A percentile compares a stretch with the other conserved stretches of the same genome.
phyloP scores from a whole-genome alignment of 2,797 vertebrate genomes.

The Acanthopagrus latus region DNA sequence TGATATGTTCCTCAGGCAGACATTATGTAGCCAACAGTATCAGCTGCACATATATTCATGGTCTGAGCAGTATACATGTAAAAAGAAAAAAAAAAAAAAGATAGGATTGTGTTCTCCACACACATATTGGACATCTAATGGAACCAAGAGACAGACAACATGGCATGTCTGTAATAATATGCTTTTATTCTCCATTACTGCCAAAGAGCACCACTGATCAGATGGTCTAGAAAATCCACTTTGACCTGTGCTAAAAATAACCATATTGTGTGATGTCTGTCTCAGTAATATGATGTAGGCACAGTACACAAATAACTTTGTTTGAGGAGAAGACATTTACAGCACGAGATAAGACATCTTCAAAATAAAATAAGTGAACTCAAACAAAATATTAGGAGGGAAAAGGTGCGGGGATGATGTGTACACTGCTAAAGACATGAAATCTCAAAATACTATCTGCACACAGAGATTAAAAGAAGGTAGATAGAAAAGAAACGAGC shows the following conservation, averaged over 20 bases:
- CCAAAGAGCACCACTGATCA: constrained; percentile 53
- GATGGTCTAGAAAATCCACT: constrained; percentile 47
- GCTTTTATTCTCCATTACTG: constrained; percentile 68
- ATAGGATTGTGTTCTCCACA: constrained; percentile 36
- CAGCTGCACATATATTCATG: constrained; percentile 19
- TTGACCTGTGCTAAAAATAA: constrained; percentile 49
- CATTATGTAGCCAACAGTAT: not conserved
- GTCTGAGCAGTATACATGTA: constrained; percentile 3
- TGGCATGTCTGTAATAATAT: constrained; percentile 58
- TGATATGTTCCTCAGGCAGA: constrained; percentile 5
- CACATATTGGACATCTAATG: constrained; percentile 51
- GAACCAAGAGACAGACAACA: constrained; percentile 56
- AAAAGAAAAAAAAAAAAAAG: constrained; percentile 24
- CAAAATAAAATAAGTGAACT: not conserved
- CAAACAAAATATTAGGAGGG: not conserved
- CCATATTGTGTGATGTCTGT: constrained; percentile 14
- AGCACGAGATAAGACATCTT: not conserved
- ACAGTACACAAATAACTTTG: constrained; percentile 6
- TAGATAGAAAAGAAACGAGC: constrained; percentile 16
- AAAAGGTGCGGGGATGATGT: constrained; percentile 3
- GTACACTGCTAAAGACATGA: not conserved
- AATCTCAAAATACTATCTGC: not conserved
- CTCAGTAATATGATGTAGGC: constrained; percentile 19
- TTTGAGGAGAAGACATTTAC: not conserved
- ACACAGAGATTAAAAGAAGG: constrained; percentile 10